Percentiles rank a stretch among this genome's conserved stretches.
These are phyloP conservation scores for Bradysia coprophila DNA, from an alignment of 1,140 invertebrate species.

Conservation along the genomic window DNA sequence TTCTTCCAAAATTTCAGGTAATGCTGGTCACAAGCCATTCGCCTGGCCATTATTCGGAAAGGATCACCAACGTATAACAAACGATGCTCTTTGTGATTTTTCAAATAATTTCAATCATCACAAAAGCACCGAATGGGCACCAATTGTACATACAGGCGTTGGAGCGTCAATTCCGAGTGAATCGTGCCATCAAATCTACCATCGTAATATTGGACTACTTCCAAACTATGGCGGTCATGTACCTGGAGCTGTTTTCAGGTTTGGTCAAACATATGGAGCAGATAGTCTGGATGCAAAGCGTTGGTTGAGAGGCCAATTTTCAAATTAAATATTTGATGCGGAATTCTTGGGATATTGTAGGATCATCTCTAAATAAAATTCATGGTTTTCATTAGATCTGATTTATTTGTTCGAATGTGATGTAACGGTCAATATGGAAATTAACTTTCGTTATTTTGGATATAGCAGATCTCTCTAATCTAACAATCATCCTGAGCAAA, in stretches of 20 bases:
- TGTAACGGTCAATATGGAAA: too few relatives aligned
- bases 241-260: constrained; percentile 44
- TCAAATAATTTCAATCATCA: constrained; percentile 44
- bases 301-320: constrained; percentile 28
- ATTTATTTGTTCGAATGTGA: too few relatives aligned
- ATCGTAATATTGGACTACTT: constrained; percentile 45
- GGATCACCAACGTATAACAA: constrained; percentile 36
- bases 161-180: constrained; percentile 26
- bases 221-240: constrained; percentile 56
- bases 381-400: too few relatives aligned
- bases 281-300: constrained; percentile 47
- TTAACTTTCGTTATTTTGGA: too few relatives aligned
- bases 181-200: constrained; percentile 37
- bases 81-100: constrained; percentile 42
- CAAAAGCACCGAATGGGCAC: constrained; percentile 37
- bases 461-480: too few relatives aligned
- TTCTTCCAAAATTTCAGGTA: constrained; percentile 26
- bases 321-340: background rate
- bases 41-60: constrained; percentile 40
- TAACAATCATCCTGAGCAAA: too few relatives aligned
- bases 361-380: too few relatives aligned
- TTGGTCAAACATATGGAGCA: constrained; percentile 49
- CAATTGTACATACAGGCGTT: constrained; percentile 24
- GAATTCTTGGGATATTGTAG: too few relatives aligned
- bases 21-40: constrained; percentile 44